These are phyloP conservation scores for Harpegnathos saltator DNA, from an alignment of 1,140 invertebrate species.

Conservation along the genomic window DNA sequence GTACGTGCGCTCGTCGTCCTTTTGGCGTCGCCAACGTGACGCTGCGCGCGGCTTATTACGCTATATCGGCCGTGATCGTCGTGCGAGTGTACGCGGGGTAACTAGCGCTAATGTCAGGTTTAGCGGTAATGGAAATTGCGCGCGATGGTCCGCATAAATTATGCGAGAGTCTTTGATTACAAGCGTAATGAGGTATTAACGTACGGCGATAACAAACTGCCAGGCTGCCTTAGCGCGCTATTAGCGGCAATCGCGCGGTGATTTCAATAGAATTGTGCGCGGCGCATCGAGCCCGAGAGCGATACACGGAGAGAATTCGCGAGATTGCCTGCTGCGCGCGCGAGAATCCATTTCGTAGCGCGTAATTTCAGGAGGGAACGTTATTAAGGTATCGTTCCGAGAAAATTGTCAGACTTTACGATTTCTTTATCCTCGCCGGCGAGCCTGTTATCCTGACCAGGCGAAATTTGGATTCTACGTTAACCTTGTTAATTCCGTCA, in stretches of 20 bases:
- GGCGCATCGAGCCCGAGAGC: no score
- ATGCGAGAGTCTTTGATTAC: not conserved
- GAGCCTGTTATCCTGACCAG: no score
- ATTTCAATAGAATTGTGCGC: not conserved
- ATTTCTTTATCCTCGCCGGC: no score
- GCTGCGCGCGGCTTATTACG: constrained; percentile 8
- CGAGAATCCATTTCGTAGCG: no score
- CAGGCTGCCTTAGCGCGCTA: not conserved
- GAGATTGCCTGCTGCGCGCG: no score
- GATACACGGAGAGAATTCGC: no score
- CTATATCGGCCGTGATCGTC: not conserved
- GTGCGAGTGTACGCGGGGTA: not conserved
- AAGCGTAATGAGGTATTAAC: constrained; percentile 3
- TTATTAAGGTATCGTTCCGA: no score
- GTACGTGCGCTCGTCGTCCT: not conserved
- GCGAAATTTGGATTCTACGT: no score
- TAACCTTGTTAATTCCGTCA: no score
- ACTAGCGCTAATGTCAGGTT: constrained; percentile 19
- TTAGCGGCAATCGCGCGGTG: not conserved
- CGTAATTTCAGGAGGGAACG: no score
- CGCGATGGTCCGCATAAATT: constrained; percentile 26
- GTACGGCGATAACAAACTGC: constrained; percentile 2
- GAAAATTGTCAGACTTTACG: no score
- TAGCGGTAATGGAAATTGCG: constrained; percentile 9
- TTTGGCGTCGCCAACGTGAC: constrained; percentile 21